phyloP scores from a whole-genome alignment of 1,140 invertebrate species.

The Scaptomyza pallida region DNA sequence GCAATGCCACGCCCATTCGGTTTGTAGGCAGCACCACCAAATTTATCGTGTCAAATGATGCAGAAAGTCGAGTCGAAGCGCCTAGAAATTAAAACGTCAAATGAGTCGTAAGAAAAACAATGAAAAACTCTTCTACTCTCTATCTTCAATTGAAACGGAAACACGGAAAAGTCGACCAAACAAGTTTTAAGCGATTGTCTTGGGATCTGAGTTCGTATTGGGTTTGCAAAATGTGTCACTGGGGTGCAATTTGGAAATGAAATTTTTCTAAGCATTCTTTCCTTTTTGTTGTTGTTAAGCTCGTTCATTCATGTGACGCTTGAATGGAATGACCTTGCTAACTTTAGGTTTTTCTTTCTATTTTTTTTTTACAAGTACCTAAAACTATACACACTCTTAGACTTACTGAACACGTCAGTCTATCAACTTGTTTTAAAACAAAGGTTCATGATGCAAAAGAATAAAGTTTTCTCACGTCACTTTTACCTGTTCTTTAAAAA shows the following conservation, averaged over 20 bases:
- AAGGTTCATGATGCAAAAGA: background rate
- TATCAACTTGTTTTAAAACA: background rate
- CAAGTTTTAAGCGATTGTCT: conserved; percentile 77
- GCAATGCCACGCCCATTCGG: conserved; percentile 45
- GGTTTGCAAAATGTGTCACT: conserved; percentile 74
- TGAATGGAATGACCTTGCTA: conserved; percentile 32
- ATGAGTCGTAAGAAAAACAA: conserved; percentile 82
- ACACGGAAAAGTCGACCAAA: conserved; percentile 50
- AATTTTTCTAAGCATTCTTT: conserved; percentile 57
- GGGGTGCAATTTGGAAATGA: conserved; percentile 81
- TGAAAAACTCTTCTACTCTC: conserved; percentile 65
- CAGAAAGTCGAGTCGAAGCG: conserved; percentile 70
- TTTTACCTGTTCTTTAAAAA: background rate
- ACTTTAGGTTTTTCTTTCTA: too few species aligned
- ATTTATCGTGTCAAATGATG: conserved; percentile 80
- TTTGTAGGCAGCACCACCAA: conserved; percentile 53
- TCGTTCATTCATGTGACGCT: conserved; percentile 31
- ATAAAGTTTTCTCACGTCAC: background rate
- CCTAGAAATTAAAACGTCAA: conserved; percentile 81
- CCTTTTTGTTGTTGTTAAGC: conserved; percentile 19
- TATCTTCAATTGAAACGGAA: conserved; percentile 45
- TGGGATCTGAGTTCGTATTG: conserved; percentile 44
- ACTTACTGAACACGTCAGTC: conserved; percentile 1
- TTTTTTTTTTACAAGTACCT: conserved; percentile 6
- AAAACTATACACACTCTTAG: background rate